phyloP scores from a whole-genome alignment of 2,113 vertebrate species.

The Naja naja region DNA sequence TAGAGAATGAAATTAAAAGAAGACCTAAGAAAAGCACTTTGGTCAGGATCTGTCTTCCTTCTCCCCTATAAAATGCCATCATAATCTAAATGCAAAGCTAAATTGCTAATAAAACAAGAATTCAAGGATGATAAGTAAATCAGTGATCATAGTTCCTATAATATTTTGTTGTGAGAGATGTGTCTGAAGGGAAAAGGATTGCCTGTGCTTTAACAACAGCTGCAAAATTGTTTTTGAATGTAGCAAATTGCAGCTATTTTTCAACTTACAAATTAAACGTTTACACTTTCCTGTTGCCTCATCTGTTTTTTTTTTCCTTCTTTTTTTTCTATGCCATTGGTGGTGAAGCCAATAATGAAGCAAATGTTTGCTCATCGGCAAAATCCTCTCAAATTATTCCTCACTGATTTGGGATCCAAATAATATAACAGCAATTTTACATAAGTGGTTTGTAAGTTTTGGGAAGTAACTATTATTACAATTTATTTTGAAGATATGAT shows the following conservation, averaged over 20 bases:
- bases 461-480: neutral
- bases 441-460: neutral
- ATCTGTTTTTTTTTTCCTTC: neutral
- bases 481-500: neutral
- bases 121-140: neutral
- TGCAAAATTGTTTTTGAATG: fast-evolving
- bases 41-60: neutral
- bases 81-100: neutral
- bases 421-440: neutral
- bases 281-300: neutral
- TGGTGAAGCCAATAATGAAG: fast-evolving
- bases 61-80: neutral
- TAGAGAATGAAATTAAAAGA: neutral
- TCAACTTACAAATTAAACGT: neutral
- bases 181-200: neutral
- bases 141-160: neutral
- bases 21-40: neutral
- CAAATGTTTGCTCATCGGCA: neutral
- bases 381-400: neutral
- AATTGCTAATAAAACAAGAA: neutral
- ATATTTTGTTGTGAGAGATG: neutral
- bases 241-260: fast-evolving
- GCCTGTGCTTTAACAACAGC: neutral
- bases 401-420: neutral
- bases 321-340: neutral